These are phyloP conservation scores for Paralichthys olivaceus DNA, from an alignment of 2,113 vertebrate species.

Conservation along the genomic window DNA sequence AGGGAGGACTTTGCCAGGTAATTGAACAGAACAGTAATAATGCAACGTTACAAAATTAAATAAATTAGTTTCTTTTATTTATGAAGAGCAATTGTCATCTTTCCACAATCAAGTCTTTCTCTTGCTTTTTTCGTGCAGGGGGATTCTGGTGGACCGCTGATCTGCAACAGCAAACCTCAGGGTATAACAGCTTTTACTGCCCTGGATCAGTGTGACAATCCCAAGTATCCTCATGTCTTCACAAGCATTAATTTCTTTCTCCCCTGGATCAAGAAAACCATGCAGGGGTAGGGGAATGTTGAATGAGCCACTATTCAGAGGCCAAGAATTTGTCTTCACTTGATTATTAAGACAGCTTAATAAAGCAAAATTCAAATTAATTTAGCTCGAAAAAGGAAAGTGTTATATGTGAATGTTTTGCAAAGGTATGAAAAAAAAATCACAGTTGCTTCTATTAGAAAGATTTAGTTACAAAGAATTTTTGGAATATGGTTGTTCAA, in stretches of 20 bases:
- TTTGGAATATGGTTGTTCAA: not conserved
- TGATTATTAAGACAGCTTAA: not conserved
- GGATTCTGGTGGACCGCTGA: constrained; percentile 74
- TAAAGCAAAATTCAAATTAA: not conserved
- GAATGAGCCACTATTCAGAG: not conserved
- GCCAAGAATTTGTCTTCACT: not conserved
- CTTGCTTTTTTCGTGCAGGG: constrained; percentile 45
- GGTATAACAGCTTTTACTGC: constrained; percentile 41
- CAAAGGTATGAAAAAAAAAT: not conserved
- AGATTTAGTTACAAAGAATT: not conserved
- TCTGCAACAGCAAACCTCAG: constrained; percentile 55
- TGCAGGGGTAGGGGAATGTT: constrained; percentile 19
- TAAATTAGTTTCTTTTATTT: constrained; percentile 6
- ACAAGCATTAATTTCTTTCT: constrained; percentile 62
- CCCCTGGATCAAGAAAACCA: constrained; percentile 63
- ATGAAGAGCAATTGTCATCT: not conserved
- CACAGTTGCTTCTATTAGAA: not conserved
- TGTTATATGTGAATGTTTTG: too few relatives aligned
- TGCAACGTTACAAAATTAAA: not conserved
- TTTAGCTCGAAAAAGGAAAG: not conserved
- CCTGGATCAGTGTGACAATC: fast-evolving
- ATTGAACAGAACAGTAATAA: not conserved
- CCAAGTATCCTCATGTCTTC: constrained; percentile 63
- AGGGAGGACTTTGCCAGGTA: constrained; percentile 70
- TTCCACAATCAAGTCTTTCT: constrained; percentile 1